Base-by-base conservation (phyloP, 2,888 invertebrate species). In the Eugnorisma glareosa region DNA sequence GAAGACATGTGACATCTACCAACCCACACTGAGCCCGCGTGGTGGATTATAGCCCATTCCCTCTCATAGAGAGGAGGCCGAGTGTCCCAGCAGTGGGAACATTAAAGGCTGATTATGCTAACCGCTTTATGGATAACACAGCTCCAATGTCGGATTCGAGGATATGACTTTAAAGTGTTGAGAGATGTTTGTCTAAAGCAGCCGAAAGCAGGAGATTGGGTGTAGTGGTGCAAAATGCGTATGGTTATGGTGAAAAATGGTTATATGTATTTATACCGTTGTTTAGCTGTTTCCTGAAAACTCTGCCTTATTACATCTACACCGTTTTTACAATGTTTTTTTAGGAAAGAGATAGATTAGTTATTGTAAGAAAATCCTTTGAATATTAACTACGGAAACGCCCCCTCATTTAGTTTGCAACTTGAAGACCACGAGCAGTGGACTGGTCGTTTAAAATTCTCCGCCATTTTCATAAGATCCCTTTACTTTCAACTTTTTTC, bases 331-430 rank as follows among this genome's bases (percentile, higher is more conserved):
- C n/a, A 57, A 35, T 28, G 2, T 51, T 18, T 61, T 75, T 74
- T 61, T 67, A 45, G 24, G 28, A 63, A 66, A 48, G n/a, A 76
- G 51, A 72, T 64, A 77, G 48, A 78, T 83, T 59, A 59, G 69
- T 77, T 68, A 81, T 77, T 85, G 67, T 54, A 78, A 83, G 72
- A 76, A 77, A 74, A 79, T 77, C 73, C 79, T 81, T 84, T 87
- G 81, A 88, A 86, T 86, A 88, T 86, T 88, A 77, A 86, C 80
- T 80, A 70, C 83, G 86, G 83, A 86, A 84, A 87, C 87, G 86
- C 88, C 87, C 90, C 85, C 88, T 92, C 92, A 91, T 93, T 93
- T 93, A 93, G 88, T 91, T 90, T 88, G 92, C 89, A 92, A 92
- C 89, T 85, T 82, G 90, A 93, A 88, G 85, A 85, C 87, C 88